Base-by-base conservation (phyloP, 2,888 invertebrate species). In the Synergus itoensis region DNA sequence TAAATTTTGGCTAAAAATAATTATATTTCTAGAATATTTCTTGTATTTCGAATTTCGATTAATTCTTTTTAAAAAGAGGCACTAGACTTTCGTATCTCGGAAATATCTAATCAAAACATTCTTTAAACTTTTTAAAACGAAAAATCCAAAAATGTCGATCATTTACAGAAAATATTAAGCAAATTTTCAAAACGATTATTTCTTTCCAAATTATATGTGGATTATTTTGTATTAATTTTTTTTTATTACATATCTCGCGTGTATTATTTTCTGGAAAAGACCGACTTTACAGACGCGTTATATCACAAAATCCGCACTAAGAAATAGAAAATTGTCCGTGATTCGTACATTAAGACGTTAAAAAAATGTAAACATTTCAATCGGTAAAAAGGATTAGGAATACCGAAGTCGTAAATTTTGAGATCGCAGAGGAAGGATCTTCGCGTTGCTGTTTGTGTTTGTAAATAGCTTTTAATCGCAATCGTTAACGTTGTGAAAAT, bases 381-480 rank as follows among this genome's bases (percentile, higher is more conserved):
- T 43, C 11, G 11, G 11, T 21, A 67, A 18, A 67, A 53, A 45
- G 14, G 65, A 65, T 65, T 41, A 65, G 4, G 14, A 45, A 43
- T 43, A 67, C 18, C 21, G 12, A 36, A 48, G 45, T 53, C n/a
- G 53, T 73, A 28, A 75, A 75, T 8, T 40, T 76, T 62, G 63
- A 53, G 21, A 76, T 62, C 76, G 43, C 76, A 63, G 40, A 21
- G 76, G 63, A 76, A 76, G 63, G 45, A 62, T 76, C 60, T 78
- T 84, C 81, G 77, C 77, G 80, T 84, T 82, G 80, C 80, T 77
- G 79, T 83, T 83, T 82, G 81, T 81, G 79, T 85, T 88, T 90
- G 90, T 90, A 90, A 89, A 90, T 90, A 90, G 87, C 87, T 86
- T 85, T 84, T 86, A 87, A 57, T 75, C 87, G 85, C 84, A 80